phyloP scores from a whole-genome alignment of 2,888 invertebrate species.

The Metalampra italica region DNA sequence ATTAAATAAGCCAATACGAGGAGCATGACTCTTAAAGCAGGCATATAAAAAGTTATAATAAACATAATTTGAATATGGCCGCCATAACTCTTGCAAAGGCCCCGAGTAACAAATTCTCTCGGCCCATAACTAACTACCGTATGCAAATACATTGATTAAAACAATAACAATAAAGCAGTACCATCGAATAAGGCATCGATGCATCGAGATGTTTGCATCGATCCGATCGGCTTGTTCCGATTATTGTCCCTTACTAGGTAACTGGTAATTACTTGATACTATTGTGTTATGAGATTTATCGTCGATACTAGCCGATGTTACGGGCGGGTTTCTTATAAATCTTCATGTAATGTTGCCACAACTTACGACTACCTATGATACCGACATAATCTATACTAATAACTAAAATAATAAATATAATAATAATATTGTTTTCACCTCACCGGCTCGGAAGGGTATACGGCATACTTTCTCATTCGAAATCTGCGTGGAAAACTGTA shows the following conservation, averaged over 20 bases:
- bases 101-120: conserved; percentile 24
- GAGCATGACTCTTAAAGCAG: too few species aligned
- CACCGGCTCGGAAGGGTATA: too few species aligned
- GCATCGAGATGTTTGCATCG: conserved; percentile 42
- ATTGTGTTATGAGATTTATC: conserved; percentile 58
- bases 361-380: neutral
- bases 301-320: conserved; percentile 25
- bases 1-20: too few species aligned
- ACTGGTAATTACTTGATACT: conserved; percentile 60
- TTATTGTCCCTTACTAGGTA: conserved; percentile 70
- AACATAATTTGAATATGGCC: conserved; percentile 14
- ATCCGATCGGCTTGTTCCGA: conserved; percentile 47
- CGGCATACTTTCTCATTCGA: too few species aligned
- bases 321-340: conserved; percentile 11
- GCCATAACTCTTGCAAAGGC: conserved; percentile 19
- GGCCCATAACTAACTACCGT: conserved; percentile 29
- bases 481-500: too few species aligned
- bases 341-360: conserved; percentile 1
- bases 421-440: too few species aligned
- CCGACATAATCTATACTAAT: too few species aligned
- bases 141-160: conserved; percentile 67
- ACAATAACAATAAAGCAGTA: conserved; percentile 60
- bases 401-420: neutral
- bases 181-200: conserved; percentile 68
- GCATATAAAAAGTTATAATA: neutral